Conservation (phyloP, 2,797 vertebrate genomes). For the Neoniphon sammara region DNA sequence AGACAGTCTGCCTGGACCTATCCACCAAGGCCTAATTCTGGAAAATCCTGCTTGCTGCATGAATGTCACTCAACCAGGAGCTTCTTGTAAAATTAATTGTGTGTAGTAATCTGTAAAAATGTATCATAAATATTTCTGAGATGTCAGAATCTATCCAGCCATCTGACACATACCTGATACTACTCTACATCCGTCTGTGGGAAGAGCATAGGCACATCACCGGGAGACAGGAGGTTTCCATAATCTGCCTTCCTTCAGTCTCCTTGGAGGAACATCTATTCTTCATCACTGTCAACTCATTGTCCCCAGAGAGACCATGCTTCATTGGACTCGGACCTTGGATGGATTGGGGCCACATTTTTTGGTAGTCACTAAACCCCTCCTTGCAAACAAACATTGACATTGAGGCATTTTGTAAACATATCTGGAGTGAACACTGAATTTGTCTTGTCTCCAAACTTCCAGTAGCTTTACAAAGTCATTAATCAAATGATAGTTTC, state of each 20-base stretch:
- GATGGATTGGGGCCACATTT: slow-evolving; percentile 54
- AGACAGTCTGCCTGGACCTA: slow-evolving; percentile 53
- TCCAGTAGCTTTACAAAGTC: slow-evolving; percentile 81
- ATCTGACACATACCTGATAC: slow-evolving; percentile 80
- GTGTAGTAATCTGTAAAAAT: slow-evolving; percentile 69
- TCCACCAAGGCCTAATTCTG: slow-evolving; percentile 43
- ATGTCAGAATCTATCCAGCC: slow-evolving; percentile 62
- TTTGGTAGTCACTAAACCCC: slow-evolving; percentile 72
- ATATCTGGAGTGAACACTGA: slow-evolving; percentile 78
- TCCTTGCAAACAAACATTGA: slow-evolving; percentile 80
- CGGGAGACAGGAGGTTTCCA: slow-evolving; percentile 76
- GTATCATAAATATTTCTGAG: slow-evolving; percentile 70
- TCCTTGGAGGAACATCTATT: slow-evolving; percentile 81
- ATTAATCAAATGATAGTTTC: slow-evolving; percentile 82
- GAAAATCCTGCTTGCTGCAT: slow-evolving; percentile 56
- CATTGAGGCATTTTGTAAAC: slow-evolving; percentile 76
- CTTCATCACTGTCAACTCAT: slow-evolving; percentile 80
- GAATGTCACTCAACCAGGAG: slow-evolving; percentile 60
- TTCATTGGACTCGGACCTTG: slow-evolving; percentile 75
- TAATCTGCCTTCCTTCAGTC: slow-evolving; percentile 74
- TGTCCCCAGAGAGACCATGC: slow-evolving; percentile 70
- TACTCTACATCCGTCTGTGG: slow-evolving; percentile 79
- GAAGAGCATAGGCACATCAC: slow-evolving; percentile 71
- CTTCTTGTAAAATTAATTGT: slow-evolving; percentile 66
- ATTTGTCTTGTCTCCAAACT: slow-evolving; percentile 69